phyloP scores from a whole-genome alignment of 1,140 invertebrate genomes.

The Archivesica marissinica region DNA sequence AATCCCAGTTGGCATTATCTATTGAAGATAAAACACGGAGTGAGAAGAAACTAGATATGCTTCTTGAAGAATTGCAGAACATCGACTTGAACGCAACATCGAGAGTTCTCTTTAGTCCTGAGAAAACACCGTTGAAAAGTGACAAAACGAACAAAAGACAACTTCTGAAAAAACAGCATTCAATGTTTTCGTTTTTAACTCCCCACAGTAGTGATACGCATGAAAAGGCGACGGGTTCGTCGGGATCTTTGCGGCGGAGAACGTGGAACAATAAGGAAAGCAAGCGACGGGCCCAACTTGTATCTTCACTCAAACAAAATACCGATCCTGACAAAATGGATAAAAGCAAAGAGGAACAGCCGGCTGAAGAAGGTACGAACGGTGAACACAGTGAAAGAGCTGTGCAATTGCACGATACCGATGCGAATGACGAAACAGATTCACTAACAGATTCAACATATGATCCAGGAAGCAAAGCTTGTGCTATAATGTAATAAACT shows the following conservation, averaged over 20 bases:
- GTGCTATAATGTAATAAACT: constrained; percentile 23
- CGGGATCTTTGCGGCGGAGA: not conserved
- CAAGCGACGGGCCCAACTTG: not conserved
- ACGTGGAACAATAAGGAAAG: not conserved
- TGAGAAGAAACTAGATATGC: constrained; percentile 47
- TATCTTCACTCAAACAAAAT: not conserved
- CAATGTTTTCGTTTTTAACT: constrained; percentile 50
- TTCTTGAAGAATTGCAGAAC: constrained; percentile 56
- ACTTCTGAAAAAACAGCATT: constrained; percentile 45
- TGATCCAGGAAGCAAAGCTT: constrained; percentile 49
- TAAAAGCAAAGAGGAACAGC: not conserved
- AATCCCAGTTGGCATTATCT: constrained; percentile 13
- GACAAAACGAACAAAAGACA: not conserved
- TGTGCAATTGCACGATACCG: not conserved
- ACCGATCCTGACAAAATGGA: not conserved
- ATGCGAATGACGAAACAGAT: not conserved
- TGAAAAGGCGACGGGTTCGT: not conserved
- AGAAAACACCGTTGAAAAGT: constrained; percentile 10
- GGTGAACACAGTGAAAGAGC: not conserved
- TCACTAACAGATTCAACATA: not conserved
- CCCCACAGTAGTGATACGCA: not conserved
- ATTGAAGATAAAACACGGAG: constrained; percentile 42
- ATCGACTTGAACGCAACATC: constrained; percentile 35
- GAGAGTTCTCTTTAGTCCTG: not conserved
- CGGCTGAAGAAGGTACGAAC: not conserved